Evolutionary conservation across 2,888 invertebrate genomes (phyloP), one percentile per base, ranked within the genome.

Genomic region (Drosophila demipolita): DNA sequence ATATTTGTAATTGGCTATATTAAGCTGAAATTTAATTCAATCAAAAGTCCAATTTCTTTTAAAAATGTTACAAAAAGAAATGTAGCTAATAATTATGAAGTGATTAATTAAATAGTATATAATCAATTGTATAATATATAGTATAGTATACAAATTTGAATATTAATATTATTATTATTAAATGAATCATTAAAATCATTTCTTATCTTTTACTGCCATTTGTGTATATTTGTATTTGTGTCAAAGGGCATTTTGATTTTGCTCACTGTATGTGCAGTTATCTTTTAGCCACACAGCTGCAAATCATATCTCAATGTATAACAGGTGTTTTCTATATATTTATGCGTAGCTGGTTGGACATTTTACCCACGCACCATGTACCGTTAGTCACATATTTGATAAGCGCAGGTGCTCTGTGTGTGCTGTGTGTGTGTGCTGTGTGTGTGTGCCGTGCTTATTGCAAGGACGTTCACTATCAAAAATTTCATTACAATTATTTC

Each of bases 391-490:
- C 64, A 55, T 49, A 64, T 63, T 54, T 65, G 78, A 74, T 78
- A 78, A 78, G 62, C 64, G 9, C 58, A 66, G 55, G 50, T 75
- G 65, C 64, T 38, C 1, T 49, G 40, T 38, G 35, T 23, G 15
- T 45, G 58, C 23, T 64, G 59, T 61, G 50, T 59, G 45, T 36
- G 52, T 29, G 38, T 53, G 53, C 23, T 8, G 9, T 40, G 11
- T 20, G 59, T 68, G 62, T 32, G 54, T 53, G 49, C 38, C 36
- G 29, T 53, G 62, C 52, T 49, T 53, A 63, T 40, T 58, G 85
- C 85, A 86, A 86, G 85, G 85, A 85, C 85, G 85, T 86, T 85
- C 63, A 66, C 67, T 63, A 70, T 78, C 81, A 55, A 32, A 80
- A 82, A 72, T 80, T 84, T 84, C 82, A 87, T 80, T 83, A 81